Evolutionary conservation across 2,888 invertebrate species (phyloP).

Genomic region (Cantharis nigra): DNA sequence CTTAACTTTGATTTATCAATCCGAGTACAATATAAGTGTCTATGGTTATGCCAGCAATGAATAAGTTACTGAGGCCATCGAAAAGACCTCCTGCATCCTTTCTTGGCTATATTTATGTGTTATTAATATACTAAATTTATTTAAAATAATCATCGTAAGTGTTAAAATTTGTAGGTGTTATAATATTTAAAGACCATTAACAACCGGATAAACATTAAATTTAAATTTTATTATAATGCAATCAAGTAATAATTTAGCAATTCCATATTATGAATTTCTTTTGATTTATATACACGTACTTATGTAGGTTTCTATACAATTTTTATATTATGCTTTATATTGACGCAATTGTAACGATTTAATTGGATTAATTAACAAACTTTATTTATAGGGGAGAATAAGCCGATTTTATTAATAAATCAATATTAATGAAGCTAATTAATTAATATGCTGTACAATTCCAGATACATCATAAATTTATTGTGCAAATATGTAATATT

Average conservation of each 20-base stretch:
- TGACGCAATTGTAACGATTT: background rate
- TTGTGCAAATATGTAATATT: background rate
- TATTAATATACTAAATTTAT: background rate
- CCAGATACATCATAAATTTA: background rate
- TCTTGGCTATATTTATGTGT: background rate
- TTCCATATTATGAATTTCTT: background rate
- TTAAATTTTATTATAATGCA: background rate
- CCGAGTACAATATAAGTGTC: too few species aligned
- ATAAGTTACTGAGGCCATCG: background rate
- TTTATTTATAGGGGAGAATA: background rate
- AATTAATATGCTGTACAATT: background rate
- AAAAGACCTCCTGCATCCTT: background rate
- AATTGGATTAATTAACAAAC: background rate
- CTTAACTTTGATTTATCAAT: too few species aligned
- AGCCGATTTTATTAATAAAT: background rate
- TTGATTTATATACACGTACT: background rate
- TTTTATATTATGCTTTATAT: background rate
- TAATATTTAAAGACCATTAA: background rate
- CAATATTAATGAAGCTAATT: background rate
- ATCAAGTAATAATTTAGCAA: background rate
- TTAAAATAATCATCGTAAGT: background rate
- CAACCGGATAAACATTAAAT: background rate
- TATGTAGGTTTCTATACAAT: too few species aligned
- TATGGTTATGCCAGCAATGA: background rate
- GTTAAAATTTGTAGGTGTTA: background rate